Evolutionary conservation across 2,797 vertebrate species (phyloP), one percentile per base, ranked within the genome.

Genomic region (Scolopax rusticola): DNA sequence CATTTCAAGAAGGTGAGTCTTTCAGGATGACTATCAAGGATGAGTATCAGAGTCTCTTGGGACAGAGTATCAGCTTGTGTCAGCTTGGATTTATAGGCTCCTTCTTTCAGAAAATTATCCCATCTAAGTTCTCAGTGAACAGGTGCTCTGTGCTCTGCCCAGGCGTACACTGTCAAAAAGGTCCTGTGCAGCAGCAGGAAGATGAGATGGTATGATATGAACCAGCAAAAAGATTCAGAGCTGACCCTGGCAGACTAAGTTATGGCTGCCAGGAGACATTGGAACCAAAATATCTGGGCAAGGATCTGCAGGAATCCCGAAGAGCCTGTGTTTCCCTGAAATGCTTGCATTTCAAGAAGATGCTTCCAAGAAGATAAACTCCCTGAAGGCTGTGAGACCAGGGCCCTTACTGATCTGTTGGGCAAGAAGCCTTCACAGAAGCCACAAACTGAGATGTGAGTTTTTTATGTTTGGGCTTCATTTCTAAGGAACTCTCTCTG

Each of bases 101-200:
- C 53, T 61, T 56, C 36, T 86, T 73, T 64, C 45, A 38, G 75
- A 65, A 84, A 90, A 61, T 43, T 28, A 75, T 64, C 21, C 16
- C 32, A 69, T 23, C 2, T 23, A 81, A 56, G 4, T 41, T 88
- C 30, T 57, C 45, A 61, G 19, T 41, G 36, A 79, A n/a, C 12
- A 76, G 18, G 7, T 25, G 41, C 30, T 48, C 10, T 38, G 7
- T 25, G 41, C 30, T 48, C 10, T 38, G 16, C 19, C 14, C 33
- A 61, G 45, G 13, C 8, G 41, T 24, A 30, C 12, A 18, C 53
- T 43, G 33, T 50, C 53, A 75, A 85, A 85, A 74, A 6, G 9
- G 3, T 30, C 43, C 32, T 47, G 10, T 0, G 0, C 14, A 84
- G 40, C 33, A 79, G 32, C 36, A 48, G 45, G 18, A 40, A 24